Conservation (phyloP, 1,140 invertebrate species). For the Caenorhabditis tropicalis region DNA sequence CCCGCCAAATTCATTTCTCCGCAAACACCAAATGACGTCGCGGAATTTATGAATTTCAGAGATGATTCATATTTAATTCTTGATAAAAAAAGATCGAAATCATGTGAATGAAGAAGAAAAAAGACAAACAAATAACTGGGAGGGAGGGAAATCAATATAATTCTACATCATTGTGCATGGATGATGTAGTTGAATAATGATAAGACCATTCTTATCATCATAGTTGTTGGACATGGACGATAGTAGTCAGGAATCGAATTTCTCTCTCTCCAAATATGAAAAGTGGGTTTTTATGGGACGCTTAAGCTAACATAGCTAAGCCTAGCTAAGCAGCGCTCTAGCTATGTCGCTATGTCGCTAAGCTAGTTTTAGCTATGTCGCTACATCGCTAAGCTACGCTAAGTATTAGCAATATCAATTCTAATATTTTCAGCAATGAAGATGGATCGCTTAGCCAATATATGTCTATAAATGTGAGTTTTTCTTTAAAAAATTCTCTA, state of each 20-base stretch:
- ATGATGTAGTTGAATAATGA: no score
- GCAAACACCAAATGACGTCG: not conserved
- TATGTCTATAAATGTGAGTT: conserved; percentile 21
- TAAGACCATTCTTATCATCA: no score
- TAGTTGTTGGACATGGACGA: not conserved
- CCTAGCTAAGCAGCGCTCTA: no score
- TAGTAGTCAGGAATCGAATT: conserved; percentile 8
- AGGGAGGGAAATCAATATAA: no score
- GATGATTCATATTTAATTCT: not conserved
- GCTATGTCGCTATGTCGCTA: no score
- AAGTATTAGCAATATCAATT: no score
- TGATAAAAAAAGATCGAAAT: not conserved
- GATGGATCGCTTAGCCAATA: conserved; percentile 8
- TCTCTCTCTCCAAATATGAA: conserved; percentile 10
- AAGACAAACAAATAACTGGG: conserved; percentile 18
- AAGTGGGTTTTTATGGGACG: not conserved
- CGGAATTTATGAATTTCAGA: not conserved
- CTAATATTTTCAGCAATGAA: conserved; percentile 1
- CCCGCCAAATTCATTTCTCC: not conserved
- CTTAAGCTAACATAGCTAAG: no score
- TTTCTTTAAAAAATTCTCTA: not conserved
- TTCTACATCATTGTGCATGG: no score
- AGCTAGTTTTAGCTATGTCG: no score
- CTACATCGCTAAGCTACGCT: no score
- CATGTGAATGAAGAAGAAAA: not conserved